Conservation (phyloP, 1,140 invertebrate genomes). For the Caenorhabditis remanei region DNA sequence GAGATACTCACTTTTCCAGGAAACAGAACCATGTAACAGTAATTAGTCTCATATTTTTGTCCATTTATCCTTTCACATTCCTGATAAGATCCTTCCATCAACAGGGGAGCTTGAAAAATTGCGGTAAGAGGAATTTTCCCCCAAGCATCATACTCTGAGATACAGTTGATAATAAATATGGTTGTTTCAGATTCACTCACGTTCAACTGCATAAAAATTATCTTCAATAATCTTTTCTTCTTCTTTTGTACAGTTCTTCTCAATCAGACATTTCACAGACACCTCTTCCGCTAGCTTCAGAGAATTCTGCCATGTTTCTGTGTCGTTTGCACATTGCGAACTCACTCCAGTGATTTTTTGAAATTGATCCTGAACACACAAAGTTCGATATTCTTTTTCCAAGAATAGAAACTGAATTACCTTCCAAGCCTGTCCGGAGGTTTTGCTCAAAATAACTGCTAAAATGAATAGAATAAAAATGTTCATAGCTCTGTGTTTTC, state of each 20-base stretch:
- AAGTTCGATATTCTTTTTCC: too few relatives aligned
- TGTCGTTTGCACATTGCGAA: constrained; percentile 24
- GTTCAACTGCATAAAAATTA: constrained; percentile 18
- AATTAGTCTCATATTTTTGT: constrained; percentile 5
- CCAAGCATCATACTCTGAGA: constrained; percentile 42
- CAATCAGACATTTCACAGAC: constrained; percentile 8
- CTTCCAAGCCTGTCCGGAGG: neutral
- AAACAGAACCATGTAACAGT: constrained; percentile 11
- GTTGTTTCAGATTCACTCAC: constrained; percentile 10
- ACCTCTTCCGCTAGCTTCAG: constrained; percentile 6
- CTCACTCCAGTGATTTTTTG: neutral
- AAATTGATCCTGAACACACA: too few relatives aligned
- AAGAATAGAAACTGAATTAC: neutral
- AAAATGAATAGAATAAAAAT: too few relatives aligned
- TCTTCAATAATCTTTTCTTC: neutral
- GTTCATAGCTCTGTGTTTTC: too few relatives aligned
- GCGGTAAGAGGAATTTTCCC: constrained; percentile 17
- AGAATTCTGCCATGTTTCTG: constrained; percentile 15
- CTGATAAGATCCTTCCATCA: constrained; percentile 12
- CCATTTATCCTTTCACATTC: constrained; percentile 28
- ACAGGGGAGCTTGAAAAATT: neutral
- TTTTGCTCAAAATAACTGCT: too few relatives aligned
- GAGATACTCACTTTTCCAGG: neutral
- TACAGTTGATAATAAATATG: neutral
- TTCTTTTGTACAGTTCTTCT: neutral